Evolutionary conservation across 2,888 invertebrate species (phyloP).

Genomic region (Amphimallon solstitiale): DNA sequence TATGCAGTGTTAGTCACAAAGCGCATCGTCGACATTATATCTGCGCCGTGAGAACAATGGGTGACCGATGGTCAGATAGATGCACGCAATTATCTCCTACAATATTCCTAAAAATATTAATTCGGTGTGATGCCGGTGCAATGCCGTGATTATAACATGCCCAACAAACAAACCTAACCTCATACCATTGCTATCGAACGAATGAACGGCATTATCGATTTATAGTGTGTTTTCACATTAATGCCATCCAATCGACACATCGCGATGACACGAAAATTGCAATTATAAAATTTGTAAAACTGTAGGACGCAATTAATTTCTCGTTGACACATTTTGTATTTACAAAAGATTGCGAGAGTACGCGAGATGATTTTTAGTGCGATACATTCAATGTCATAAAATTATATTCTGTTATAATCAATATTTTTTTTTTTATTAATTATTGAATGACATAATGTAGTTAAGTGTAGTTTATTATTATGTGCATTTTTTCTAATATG

Average conservation of each 20-base stretch:
- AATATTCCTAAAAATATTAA: constrained; percentile 41
- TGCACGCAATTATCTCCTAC: constrained; percentile 39
- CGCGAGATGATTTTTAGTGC: no score
- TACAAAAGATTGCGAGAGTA: constrained; percentile 14
- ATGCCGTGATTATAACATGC: constrained; percentile 40
- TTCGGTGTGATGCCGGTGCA: constrained; percentile 35
- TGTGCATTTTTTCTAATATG: no score
- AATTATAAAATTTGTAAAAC: constrained; percentile 61
- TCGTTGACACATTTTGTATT: constrained; percentile 38
- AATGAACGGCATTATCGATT: constrained; percentile 5
- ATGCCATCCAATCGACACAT: constrained; percentile 38
- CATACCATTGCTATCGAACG: background rate
- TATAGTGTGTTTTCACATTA: constrained; percentile 27
- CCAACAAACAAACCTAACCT: constrained; percentile 26
- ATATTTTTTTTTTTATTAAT: no score
- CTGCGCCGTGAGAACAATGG: constrained; percentile 35
- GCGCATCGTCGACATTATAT: constrained; percentile 35
- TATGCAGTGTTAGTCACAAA: constrained; percentile 31
- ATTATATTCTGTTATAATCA: no score
- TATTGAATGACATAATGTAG: no score
- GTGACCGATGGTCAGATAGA: constrained; percentile 34
- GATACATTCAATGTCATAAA: no score
- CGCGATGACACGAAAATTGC: constrained; percentile 52
- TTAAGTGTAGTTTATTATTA: no score
- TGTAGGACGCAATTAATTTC: constrained; percentile 56